phyloP scores from a whole-genome alignment of 2,888 invertebrate genomes.

The Eristalis arbustorum region DNA sequence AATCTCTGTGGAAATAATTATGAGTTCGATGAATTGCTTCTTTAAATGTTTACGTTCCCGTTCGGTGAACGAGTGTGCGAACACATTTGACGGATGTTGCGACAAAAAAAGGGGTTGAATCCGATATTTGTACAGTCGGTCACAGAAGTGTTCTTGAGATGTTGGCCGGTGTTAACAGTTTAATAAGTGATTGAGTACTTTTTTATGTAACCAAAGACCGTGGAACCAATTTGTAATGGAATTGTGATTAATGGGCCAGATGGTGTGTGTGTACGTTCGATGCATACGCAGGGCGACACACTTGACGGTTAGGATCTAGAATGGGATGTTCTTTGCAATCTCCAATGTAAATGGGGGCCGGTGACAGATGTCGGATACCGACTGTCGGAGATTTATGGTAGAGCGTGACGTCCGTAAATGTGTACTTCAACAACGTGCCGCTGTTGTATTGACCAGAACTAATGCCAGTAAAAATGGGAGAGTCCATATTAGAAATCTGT shows the following conservation, averaged over 20 bases:
- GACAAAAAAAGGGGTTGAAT: background rate
- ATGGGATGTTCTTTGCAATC: background rate
- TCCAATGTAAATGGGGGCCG: background rate
- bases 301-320: background rate
- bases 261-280: background rate
- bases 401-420: background rate
- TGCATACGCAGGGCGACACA: background rate
- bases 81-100: background rate
- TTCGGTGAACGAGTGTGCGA: background rate
- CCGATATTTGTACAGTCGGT: background rate
- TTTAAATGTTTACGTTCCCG: background rate
- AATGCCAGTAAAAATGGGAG: background rate
- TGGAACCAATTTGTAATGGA: background rate
- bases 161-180: background rate
- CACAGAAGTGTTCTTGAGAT: background rate
- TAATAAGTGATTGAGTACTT: background rate
- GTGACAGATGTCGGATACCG: background rate
- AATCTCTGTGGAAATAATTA: slow-evolving; percentile 30
- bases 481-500: no score
- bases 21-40: slow-evolving; percentile 27
- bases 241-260: background rate
- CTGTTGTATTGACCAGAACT: background rate
- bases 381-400: background rate
- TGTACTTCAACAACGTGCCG: background rate
- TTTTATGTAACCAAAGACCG: background rate